Evolutionary conservation across 2,113 vertebrate species (phyloP), one percentile per base, ranked within the genome.

Genomic region (Recurvirostra avosetta): DNA sequence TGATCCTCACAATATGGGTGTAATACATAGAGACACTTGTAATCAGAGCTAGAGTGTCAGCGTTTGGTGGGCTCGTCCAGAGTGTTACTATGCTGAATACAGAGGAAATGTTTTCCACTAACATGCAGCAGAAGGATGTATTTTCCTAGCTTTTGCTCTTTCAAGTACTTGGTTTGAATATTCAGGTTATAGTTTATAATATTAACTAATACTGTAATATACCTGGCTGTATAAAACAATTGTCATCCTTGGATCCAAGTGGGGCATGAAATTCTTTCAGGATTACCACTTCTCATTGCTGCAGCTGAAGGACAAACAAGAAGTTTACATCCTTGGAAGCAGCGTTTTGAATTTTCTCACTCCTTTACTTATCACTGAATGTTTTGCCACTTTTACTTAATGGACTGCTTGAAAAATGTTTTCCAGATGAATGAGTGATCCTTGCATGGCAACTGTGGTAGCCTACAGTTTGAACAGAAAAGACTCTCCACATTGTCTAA

Each of bases 401-500:
- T 5, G n/a, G 26, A 61, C 29, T 41, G 3, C 12, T 84, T 3
- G 16, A 59, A 55, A 85, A 47, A 40, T 47, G 2, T 38, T 67
- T 81, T 52, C 20, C 67, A 38, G 8, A 47, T 43, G n/a, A 43
- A n/a, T 59, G 17, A 70, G 8, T 41, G 30, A 70, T 15, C 30
- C 15, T 66, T 86, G 17, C 21, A 55, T 15, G 3, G 22, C 47
- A 92, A 19, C 21, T 23, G 25, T 26, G 41, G 27, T 36, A 55
- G 10, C 12, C 14, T 84, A 4, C 26, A 34, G 12, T 77, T 66
- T 66, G 18, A 68, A 36, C 20, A 45, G 25, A 43, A 66, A 94
- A 61, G 11, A 25, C 3, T 2, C 1, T n/a, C 8, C 21, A 12
- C 0, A 0, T 40, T 62, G 52, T 41, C n/a, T 78, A 2, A 5